A percentile compares a stretch with the other conserved stretches of the same genome.
Conservation (phyloP, 1,140 invertebrate species). For the Drosophila sucinea region DNA sequence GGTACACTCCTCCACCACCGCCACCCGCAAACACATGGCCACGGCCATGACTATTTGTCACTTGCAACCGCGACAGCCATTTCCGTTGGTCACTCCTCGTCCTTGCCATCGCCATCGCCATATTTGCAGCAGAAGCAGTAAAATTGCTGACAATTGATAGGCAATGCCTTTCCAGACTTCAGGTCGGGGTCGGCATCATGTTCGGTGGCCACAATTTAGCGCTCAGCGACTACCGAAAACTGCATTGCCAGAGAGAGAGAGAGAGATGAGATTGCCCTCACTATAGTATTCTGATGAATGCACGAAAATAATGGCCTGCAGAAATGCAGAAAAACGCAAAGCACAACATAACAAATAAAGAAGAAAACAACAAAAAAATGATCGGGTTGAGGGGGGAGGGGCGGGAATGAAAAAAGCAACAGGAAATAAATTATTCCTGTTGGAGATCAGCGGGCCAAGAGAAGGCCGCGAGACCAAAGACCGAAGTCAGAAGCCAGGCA, state of each 20-base stretch:
- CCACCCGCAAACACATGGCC: background rate
- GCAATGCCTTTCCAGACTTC: slow-evolving; percentile 36
- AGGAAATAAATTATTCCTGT: slow-evolving; percentile 72
- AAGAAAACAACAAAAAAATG: background rate
- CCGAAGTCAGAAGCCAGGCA: slow-evolving; percentile 36
- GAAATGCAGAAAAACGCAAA: slow-evolving; percentile 46
- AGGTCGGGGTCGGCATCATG: slow-evolving; percentile 30
- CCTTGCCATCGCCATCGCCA: slow-evolving; percentile 27
- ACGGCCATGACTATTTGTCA: slow-evolving; percentile 68
- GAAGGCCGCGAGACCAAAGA: slow-evolving; percentile 15
- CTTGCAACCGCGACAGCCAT: slow-evolving; percentile 71
- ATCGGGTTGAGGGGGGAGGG: no score
- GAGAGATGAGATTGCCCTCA: slow-evolving; percentile 11
- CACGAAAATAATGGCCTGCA: slow-evolving; percentile 69
- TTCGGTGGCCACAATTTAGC: slow-evolving; percentile 72
- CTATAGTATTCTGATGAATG: slow-evolving; percentile 49
- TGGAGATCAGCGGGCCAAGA: slow-evolving; percentile 23
- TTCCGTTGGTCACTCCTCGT: slow-evolving; percentile 49
- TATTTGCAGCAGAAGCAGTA: slow-evolving; percentile 44
- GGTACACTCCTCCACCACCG: slow-evolving; percentile 2
- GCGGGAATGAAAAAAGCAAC: slow-evolving; percentile 26
- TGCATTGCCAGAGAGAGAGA: slow-evolving; percentile 45
- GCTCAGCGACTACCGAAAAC: slow-evolving; percentile 72
- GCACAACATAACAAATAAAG: slow-evolving; percentile 8
- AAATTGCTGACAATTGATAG: slow-evolving; percentile 75